Base-by-base conservation (phyloP, 2,797 vertebrate genomes). In the Schizothorax lantsangensis region DNA sequence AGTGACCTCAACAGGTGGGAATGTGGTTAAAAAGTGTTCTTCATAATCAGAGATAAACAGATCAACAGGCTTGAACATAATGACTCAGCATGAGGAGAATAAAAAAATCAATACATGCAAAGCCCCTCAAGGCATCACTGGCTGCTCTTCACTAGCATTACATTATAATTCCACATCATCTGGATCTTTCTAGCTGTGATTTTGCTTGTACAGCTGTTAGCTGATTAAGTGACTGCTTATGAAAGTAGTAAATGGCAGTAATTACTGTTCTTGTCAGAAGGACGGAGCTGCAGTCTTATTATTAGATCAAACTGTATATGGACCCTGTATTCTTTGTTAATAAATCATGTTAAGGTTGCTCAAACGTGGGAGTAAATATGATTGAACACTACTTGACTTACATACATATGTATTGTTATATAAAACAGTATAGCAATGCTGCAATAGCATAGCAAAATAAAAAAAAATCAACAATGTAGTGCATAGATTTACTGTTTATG, bases 221-320 rank as follows among this genome's bases (percentile, higher is more conserved):
- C 23, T 19, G 15, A 78, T 52, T 69, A 71, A 71, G 49, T 57
- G 49, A 79, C n/a, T 79, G 49, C n/a, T 36, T 71, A 43, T 77
- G 47, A 68, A 88, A 85, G 45, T 87, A 81, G 68, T 73, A 89
- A 88, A 89, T 86, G 82, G 81, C 73, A 86, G 88, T 81, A 81
- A 80, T 89, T 84, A 84, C 87, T 79, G 87, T 79, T 88, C 62
- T 89, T 85, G 33, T 75, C 21, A 54, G 38, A 21, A 19, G 82
- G 33, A 84, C 84, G 49, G 52, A 82, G 78, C 52, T 71, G 85
- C 45, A 80, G 75, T 17, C 71, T 38, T 83, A 54, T 86, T 72
- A 59, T 74, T 26, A 81, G 21, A 74, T 64, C 43, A 15, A 75
- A 49, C 84, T 47, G 52, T 38, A 71, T 75, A 19, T 90, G 49